Base-by-base conservation (phyloP, 2,113 vertebrate genomes). In the Oxyura jamaicensis region DNA sequence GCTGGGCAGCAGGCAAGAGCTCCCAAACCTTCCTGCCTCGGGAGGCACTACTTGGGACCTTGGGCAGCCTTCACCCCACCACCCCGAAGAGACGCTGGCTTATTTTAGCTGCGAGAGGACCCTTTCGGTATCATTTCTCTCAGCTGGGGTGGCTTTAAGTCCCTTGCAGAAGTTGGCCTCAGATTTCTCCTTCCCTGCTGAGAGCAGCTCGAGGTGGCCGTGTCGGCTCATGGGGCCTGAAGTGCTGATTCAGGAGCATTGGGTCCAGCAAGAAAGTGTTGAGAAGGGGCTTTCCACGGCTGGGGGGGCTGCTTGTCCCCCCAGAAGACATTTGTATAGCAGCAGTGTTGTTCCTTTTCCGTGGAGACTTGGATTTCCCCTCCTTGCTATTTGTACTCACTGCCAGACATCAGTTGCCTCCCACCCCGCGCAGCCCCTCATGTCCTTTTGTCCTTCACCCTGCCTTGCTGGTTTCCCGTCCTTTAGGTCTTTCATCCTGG, bases 321-420 rank as follows among this genome's bases (percentile, higher is more conserved):
- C 53, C 11, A 14, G 0, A 36, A 83, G 73, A 46, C 19, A 17
- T 35, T 72, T 1, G 3, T 62, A 9, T 33, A 33, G 53, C 77
- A 69, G 71, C 18, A 1, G 14, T 0, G 0, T 39, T 31, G 63
- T 97, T 97, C 95, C 93, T 83, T 92, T 59, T 92, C 6, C 2
- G 62, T 67, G 69, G 15, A 21, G 77, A 50, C 28, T 22, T 92
- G 96, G 93, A 39, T 92, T 97, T 97, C 91, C 96, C 96, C 95
- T 93, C 86, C 69, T 76, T 50, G 67, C 80, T 17, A 0, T 33
- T 94, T 83, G 31, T 55, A 48, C 35, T 83, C 1, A 1, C 66
- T 84, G 56, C 77, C 60, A 18, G 53, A 75, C 42, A 48, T 28
- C 8, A 16, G 55, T 65, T 0, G 4, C 16, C 42, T 18, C 42